phyloP scores from a whole-genome alignment of 1,140 invertebrate genomes.

The Rhizoglyphus robini region DNA sequence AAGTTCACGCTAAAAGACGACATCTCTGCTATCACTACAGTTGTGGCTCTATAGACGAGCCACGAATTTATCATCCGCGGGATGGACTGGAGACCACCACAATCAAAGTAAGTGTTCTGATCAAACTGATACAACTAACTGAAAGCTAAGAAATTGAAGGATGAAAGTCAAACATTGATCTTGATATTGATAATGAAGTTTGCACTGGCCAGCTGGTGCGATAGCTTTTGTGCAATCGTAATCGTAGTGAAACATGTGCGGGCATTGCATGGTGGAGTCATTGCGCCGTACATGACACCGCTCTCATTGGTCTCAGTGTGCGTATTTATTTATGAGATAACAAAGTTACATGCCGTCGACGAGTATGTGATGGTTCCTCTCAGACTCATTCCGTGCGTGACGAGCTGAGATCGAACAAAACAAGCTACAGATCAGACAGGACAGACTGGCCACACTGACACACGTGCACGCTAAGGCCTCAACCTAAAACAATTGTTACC shows the following conservation, averaged over 20 bases:
- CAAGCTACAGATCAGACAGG: not conserved
- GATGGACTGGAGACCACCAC: slow-evolving; percentile 83
- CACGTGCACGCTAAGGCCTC: not conserved
- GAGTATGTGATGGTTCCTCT: not conserved
- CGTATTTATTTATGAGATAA: slow-evolving; percentile 7
- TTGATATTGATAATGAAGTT: slow-evolving; percentile 5
- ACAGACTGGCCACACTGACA: not conserved
- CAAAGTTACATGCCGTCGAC: slow-evolving; percentile 2
- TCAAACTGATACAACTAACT: not conserved
- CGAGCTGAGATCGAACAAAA: not conserved
- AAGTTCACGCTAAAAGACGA: slow-evolving; percentile 78
- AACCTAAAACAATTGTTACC: not conserved
- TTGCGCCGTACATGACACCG: not conserved
- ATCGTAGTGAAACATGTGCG: not conserved
- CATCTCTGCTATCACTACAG: slow-evolving; percentile 82
- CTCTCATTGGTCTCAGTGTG: not conserved
- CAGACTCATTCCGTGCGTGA: not conserved
- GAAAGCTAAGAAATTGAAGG: not conserved
- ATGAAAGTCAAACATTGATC: slow-evolving; percentile 16
- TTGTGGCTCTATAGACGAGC: slow-evolving; percentile 68
- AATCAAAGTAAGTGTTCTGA: slow-evolving; percentile 64
- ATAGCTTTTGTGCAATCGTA: not conserved
- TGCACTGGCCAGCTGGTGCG: not conserved
- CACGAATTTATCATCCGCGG: slow-evolving; percentile 73
- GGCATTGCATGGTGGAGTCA: not conserved